phyloP scores from a whole-genome alignment of 2,888 invertebrate genomes.

The Petrophora chlorosata region DNA sequence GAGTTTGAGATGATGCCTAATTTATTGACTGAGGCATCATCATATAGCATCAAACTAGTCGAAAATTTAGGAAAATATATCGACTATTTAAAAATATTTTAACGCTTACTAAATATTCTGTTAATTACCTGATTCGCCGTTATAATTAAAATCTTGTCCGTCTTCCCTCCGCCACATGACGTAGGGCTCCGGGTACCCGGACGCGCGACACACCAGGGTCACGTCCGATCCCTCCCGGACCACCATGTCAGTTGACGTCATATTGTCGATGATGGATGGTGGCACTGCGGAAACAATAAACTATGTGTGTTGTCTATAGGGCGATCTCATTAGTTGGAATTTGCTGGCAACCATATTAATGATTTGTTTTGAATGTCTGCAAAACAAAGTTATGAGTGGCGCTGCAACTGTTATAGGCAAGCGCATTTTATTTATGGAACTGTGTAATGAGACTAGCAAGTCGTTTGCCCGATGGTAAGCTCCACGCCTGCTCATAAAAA shows the following conservation, averaged over 20 bases:
- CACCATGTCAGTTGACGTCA: constrained; percentile 96
- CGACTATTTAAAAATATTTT: neutral
- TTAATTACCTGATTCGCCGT: constrained; percentile 90
- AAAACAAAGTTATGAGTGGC: too few relatives aligned
- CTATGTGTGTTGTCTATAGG: neutral
- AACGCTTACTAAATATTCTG: neutral
- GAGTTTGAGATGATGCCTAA: too few relatives aligned
- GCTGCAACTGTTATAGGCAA: too few relatives aligned
- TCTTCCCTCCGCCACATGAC: constrained; percentile 97
- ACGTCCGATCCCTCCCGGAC: constrained; percentile 95
- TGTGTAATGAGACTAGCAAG: too few relatives aligned
- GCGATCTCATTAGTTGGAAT: too few relatives aligned
- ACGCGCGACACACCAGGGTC: constrained; percentile 93
- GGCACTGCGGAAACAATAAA: constrained; percentile 87
- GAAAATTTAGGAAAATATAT: neutral
- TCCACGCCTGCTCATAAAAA: too few relatives aligned
- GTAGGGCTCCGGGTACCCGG: constrained; percentile 95
- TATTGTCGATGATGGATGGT: constrained; percentile 94
- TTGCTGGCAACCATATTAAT: too few relatives aligned
- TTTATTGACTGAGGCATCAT: too few relatives aligned
- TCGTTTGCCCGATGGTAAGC: too few relatives aligned
- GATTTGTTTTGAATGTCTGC: too few relatives aligned
- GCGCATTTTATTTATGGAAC: too few relatives aligned
- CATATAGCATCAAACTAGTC: too few relatives aligned
- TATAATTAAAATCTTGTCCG: constrained; percentile 94